Evolutionary conservation across 1,140 invertebrate genomes (phyloP), one percentile per base, ranked within the genome.

Genomic region (Zaprionus ornatus): DNA sequence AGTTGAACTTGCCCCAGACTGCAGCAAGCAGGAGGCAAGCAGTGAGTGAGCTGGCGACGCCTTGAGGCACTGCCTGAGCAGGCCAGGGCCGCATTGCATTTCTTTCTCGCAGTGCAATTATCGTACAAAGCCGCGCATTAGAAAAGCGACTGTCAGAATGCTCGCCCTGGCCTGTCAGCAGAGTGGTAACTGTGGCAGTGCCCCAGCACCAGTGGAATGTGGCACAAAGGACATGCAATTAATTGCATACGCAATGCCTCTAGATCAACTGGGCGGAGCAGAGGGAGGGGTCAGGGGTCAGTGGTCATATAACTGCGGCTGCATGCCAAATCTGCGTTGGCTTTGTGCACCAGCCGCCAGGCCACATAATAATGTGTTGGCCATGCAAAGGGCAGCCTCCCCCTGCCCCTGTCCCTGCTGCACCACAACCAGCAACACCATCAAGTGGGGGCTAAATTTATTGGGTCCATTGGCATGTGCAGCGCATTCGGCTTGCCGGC

Each of bases 61-160:
- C 9, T 17, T 40, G 15, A 0, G 12, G 37, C 37, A 15, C 48
- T 77, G 59, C 52, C 21, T 73, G 59, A 52, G 60, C n/a, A 45
- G 76, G 77, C 76, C 76, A 57, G 74, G 55, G 56, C 32, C 64
- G 9, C 50, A 17, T 62, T 74, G 6, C 57, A 61, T 63, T 63
- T 74, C 29, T 32, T 63, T 74, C 65, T 85, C 65, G 64, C 62
- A 75, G 66, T 55, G 45, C 71, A 71, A 77, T 74, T 68, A n/a
- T n/a, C n/a, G n/a, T n/a, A 68, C 64, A 86, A 76, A 71, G 76
- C 78, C 48, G 32, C 73, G 69, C 66, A 80, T 71, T 74, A 74
- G 74, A 78, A 78, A 68, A 64, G 74, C 63, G 15, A 64, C 68
- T 82, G 82, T 82, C 70, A 78, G 40, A 42, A 42, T 7, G n/a